These are phyloP conservation scores for Hipposideros larvatus DNA, from an alignment of 2,797 vertebrate species.

Conservation along the genomic window DNA sequence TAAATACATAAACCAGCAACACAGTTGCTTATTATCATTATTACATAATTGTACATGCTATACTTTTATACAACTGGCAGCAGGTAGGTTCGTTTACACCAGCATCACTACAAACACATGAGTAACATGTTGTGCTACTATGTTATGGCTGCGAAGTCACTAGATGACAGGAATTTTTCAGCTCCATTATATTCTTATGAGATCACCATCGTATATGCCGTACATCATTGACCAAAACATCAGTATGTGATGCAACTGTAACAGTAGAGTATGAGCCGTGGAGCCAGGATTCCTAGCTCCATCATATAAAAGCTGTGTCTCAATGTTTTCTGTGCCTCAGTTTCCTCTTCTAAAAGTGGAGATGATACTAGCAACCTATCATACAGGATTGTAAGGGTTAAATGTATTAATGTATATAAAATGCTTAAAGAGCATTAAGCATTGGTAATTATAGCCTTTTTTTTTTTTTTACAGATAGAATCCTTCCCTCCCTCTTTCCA, in stretches of 20 bases:
- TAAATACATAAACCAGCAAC: too few relatives aligned
- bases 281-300: not conserved
- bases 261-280: not conserved
- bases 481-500: not conserved
- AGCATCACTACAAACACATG: not conserved
- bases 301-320: not conserved
- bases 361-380: not conserved
- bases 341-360: constrained; percentile 53
- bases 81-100: not conserved
- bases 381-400: not conserved
- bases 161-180: not conserved
- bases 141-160: not conserved
- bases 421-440: not conserved
- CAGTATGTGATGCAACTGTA: not conserved
- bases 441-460: too few relatives aligned
- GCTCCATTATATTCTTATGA: not conserved
- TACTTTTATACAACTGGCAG: not conserved
- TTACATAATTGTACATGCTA: too few relatives aligned
- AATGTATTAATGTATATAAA: not conserved
- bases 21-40: too few relatives aligned
- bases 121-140: not conserved
- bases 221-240: not conserved
- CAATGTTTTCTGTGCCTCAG: too few relatives aligned
- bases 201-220: not conserved
- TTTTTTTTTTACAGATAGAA: constrained; percentile 48